Percentiles rank a stretch among this genome's conserved stretches.
phyloP scores from a whole-genome alignment of 2,113 vertebrate species.

The Anguilla rostrata region DNA sequence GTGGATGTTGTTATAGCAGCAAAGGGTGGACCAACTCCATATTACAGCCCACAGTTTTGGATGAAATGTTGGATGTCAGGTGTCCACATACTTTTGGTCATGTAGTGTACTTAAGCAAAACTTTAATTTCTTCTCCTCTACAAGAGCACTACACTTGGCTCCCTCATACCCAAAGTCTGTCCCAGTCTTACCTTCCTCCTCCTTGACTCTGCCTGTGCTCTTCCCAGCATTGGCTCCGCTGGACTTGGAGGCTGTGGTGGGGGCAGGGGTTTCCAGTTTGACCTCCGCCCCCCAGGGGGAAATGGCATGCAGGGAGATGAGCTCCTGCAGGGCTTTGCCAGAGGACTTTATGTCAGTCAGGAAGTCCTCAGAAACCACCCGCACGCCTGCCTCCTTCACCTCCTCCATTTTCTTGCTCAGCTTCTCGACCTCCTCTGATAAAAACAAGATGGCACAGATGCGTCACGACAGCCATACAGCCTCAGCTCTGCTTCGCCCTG shows the following conservation, averaged over 20 bases:
- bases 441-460: background rate
- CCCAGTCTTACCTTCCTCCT: constrained; percentile 76
- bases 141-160: background rate
- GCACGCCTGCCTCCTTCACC: constrained; percentile 79
- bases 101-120: too few relatives aligned
- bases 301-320: constrained; percentile 80
- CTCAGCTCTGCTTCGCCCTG: background rate
- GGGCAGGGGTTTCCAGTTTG: constrained; percentile 72
- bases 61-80: too few relatives aligned
- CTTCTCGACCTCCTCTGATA: constrained; percentile 92
- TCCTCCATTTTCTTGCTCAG: constrained; percentile 98
- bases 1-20: too few relatives aligned
- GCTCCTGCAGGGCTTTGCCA: constrained; percentile 79
- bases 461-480: background rate
- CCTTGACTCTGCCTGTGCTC: constrained; percentile 81
- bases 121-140: background rate
- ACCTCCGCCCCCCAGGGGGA: constrained; percentile 91
- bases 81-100: too few relatives aligned
- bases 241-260: constrained; percentile 73
- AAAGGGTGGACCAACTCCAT: too few relatives aligned
- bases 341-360: constrained; percentile 80
- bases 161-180: background rate
- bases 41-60: too few relatives aligned
- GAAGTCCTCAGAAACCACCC: constrained; percentile 86
- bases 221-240: constrained; percentile 68